These are phyloP conservation scores for Cranoglanis bouderius DNA, from an alignment of 2,113 vertebrate genomes.

Conservation along the genomic window DNA sequence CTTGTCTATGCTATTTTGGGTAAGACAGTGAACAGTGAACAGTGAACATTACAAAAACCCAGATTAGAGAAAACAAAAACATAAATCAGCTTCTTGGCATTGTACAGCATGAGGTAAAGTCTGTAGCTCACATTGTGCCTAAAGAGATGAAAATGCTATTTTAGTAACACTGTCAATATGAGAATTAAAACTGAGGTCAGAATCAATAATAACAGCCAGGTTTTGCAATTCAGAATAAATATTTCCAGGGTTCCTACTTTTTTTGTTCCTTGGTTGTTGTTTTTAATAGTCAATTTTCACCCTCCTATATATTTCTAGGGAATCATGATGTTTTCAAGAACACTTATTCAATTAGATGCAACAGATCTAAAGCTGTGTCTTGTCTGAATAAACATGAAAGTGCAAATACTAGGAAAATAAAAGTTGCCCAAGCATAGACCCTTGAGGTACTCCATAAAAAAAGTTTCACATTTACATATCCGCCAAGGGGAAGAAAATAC, in stretches of 20 bases:
- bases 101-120: slow-evolving; percentile 25
- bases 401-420: background rate
- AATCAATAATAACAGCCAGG: background rate
- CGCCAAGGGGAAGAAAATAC: background rate
- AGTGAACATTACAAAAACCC: background rate
- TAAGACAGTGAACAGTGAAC: background rate
- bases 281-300: background rate
- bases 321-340: background rate
- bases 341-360: background rate
- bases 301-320: background rate
- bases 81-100: slow-evolving; percentile 24
- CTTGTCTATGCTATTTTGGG: background rate
- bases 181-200: slow-evolving; percentile 10
- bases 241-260: background rate
- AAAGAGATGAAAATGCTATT: background rate
- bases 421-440: background rate
- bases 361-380: background rate
- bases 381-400: background rate
- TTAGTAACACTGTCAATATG: background rate
- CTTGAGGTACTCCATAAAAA: background rate
- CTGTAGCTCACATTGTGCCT: slow-evolving; percentile 14
- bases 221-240: background rate
- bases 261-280: background rate
- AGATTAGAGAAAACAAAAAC: slow-evolving; percentile 18
- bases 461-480: background rate